Evolutionary conservation across 37 sponge, comb jelly and placozoan species (phyloP).

Genomic region (Beroe forskalii): DNA sequence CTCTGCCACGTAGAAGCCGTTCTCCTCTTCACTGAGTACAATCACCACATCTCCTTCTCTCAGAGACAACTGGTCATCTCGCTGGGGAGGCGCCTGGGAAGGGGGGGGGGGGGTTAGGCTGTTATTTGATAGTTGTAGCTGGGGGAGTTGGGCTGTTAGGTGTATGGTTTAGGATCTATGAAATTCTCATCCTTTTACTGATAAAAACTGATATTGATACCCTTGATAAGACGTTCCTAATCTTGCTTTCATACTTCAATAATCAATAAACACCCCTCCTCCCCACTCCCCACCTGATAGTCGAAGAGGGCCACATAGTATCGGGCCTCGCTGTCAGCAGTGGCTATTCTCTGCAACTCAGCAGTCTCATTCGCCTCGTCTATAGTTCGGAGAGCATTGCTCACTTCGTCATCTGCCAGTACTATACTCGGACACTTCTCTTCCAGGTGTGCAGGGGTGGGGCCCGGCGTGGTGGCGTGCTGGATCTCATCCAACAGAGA

Average conservation of each 20-base stretch:
- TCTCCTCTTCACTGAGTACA: slow-evolving; percentile 37
- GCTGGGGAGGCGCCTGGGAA: neutral
- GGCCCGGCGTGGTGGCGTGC: slow-evolving; percentile 6
- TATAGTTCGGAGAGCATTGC: slow-evolving; percentile 48
- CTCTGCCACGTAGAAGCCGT: slow-evolving; percentile 26
- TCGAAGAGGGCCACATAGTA: slow-evolving; percentile 57
- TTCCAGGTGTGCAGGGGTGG: neutral
- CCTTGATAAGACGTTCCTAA: no score
- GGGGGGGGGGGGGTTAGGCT: neutral
- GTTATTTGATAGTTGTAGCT: neutral
- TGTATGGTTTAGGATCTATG: no score
- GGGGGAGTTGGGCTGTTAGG: neutral
- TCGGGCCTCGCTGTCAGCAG: slow-evolving; percentile 57
- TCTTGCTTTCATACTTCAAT: no score
- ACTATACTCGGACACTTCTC: slow-evolving; percentile 15
- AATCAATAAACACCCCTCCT: no score
- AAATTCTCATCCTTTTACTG: no score
- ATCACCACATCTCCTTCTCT: slow-evolving; percentile 53
- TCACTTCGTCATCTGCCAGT: slow-evolving; percentile 48
- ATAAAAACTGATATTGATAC: no score
- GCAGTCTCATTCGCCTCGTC: slow-evolving; percentile 29
- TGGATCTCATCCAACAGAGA: slow-evolving; percentile 55
- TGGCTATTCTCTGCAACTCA: slow-evolving; percentile 15
- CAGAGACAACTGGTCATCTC: neutral
- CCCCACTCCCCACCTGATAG: slow-evolving; percentile 47